Percentiles rank a stretch among this genome's conserved stretches.
phyloP scores from a whole-genome alignment of 2,113 vertebrate species.

The Ailuropoda melanoleuca region DNA sequence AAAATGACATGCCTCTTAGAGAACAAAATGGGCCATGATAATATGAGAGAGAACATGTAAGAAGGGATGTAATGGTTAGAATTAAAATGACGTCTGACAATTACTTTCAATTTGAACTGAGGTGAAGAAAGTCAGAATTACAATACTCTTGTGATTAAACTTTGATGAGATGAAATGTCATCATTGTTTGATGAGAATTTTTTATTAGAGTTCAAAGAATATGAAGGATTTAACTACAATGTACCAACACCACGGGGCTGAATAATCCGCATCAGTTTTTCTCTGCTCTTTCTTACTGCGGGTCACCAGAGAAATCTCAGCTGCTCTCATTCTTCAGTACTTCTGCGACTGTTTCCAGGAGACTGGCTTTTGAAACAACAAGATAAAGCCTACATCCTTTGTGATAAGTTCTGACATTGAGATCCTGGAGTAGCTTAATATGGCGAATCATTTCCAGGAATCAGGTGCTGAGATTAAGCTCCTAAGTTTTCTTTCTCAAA shows the following conservation, averaged over 20 bases:
- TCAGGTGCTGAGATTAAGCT: background rate
- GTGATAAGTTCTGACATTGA: constrained; percentile 57
- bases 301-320: constrained; percentile 44
- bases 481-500: background rate
- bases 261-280: constrained; percentile 53
- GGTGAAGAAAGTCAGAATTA: constrained; percentile 79
- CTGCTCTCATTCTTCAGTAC: background rate
- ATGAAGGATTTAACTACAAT: constrained; percentile 72
- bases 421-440: constrained; percentile 13
- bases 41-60: constrained; percentile 9
- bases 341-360: constrained; percentile 16
- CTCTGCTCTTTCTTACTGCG: constrained; percentile 14
- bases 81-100: constrained; percentile 71
- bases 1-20: constrained; percentile 39
- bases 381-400: constrained; percentile 39
- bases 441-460: background rate
- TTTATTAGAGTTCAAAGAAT: constrained; percentile 78
- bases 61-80: constrained; percentile 56
- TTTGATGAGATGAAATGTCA: constrained; percentile 81
- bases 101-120: constrained; percentile 72
- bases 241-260: constrained; percentile 69
- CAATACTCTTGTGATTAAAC: constrained; percentile 78
- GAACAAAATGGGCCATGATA: constrained; percentile 46
- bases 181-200: constrained; percentile 77
- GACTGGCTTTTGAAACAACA: constrained; percentile 28